These are phyloP conservation scores for Labeo calbasu DNA, from an alignment of 2,797 vertebrate species.

Conservation along the genomic window DNA sequence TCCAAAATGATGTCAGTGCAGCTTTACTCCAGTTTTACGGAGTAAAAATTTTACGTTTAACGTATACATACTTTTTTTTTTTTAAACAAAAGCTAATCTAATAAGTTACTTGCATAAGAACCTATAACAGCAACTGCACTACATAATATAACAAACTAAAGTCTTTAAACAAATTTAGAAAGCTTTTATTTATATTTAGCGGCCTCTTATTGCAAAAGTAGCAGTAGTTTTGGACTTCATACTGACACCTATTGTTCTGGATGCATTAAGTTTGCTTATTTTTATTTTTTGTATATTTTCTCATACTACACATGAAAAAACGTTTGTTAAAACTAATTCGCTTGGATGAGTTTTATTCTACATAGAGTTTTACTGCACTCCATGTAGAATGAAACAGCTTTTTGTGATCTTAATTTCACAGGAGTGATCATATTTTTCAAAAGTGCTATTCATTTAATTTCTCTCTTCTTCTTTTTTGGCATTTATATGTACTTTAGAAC, in stretches of 20 bases:
- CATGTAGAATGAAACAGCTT: not conserved
- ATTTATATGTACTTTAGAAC: not conserved
- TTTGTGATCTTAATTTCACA: not conserved
- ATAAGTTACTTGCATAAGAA: not conserved
- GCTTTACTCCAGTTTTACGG: too few species aligned
- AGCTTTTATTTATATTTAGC: not conserved
- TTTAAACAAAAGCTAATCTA: not conserved
- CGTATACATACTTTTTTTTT: not conserved
- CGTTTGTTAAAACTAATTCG: not conserved
- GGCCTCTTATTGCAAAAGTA: not conserved
- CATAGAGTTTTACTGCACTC: not conserved
- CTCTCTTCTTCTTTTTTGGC: not conserved
- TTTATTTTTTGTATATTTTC: not conserved
- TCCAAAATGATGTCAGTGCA: not conserved
- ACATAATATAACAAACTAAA: not conserved
- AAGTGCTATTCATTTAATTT: not conserved
- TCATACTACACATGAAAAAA: not conserved
- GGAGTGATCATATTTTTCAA: not conserved
- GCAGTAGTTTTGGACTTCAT: not conserved
- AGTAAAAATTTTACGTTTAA: too few species aligned
- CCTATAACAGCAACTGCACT: not conserved
- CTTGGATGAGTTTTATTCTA: not conserved
- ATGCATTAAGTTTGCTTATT: not conserved
- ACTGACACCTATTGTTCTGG: conserved; percentile 19
- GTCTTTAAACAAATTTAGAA: not conserved